Base-by-base conservation (phyloP, 2,113 vertebrate species). In the Pterocles gutturalis region DNA sequence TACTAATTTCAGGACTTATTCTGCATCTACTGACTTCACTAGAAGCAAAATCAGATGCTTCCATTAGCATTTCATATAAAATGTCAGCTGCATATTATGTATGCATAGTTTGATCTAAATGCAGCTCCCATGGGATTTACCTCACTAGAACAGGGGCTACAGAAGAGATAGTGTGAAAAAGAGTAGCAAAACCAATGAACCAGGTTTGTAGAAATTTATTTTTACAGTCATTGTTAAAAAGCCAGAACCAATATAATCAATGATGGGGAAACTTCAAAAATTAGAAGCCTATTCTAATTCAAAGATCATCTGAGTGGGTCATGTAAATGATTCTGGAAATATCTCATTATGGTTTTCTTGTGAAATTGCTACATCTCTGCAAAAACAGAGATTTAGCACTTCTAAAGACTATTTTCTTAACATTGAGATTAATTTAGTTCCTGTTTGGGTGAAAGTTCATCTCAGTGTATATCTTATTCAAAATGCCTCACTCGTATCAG, bases 381-480 rank as follows among this genome's bases (percentile, higher is more conserved):
- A 78, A 83, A 83, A 90, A 73, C 1, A 11, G n/a, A 71, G 18
- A 49, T 87, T 60, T 66, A 58, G 3, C 43, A 70, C 83, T 93
- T 94, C 34, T 67, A 66, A 94, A 81, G 24, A 83, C 33, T 81
- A 43, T 54, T 83, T 92, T 80, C 64, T 66, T 70, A 83, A 69
- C 13, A 34, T 34, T 28, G 28, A 83, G 22, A 71, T 80, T 67
- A 88, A 83, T 87, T 90, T 75, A 29, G 11, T 67, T 95, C 64
- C 28, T 89, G 31, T 62, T 93, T 46, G 14, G 34, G 51, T 90
- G 43, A 89, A 95, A 92, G 71, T 66, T 93, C 67, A 86, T 13
- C 29, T 86, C 38, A 21, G 20, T 65, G 51, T 89, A 97, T 83
- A 72, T 95, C 88, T 93, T 76, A 96, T 61, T 89, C 51, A 89